phyloP scores from a whole-genome alignment of 2,797 vertebrate species.

The Miichthys miiuy region DNA sequence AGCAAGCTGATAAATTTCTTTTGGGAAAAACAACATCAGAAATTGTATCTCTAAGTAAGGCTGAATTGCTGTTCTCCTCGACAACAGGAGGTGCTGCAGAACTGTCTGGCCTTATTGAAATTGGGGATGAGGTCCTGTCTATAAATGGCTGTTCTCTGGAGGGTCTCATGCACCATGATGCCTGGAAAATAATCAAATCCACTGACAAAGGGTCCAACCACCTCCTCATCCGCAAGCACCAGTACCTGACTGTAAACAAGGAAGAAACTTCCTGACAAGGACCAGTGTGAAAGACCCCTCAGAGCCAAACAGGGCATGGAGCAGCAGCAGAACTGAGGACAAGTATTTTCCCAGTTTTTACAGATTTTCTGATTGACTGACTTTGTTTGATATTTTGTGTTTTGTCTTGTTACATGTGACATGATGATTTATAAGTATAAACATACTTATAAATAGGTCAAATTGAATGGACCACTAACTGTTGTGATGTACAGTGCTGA shows the following conservation, averaged over 20 bases:
- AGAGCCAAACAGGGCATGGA: background rate
- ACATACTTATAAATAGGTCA: slow-evolving; percentile 9
- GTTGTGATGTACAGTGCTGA: slow-evolving; percentile 27
- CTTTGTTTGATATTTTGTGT: slow-evolving; percentile 13
- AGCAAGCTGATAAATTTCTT: background rate
- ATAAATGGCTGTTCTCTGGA: slow-evolving; percentile 90
- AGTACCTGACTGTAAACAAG: slow-evolving; percentile 81
- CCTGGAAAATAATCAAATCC: slow-evolving; percentile 94
- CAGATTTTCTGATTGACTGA: slow-evolving; percentile 17
- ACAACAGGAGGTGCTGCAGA: slow-evolving; percentile 91
- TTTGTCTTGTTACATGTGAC: slow-evolving; percentile 22
- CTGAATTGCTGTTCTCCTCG: slow-evolving; percentile 13
- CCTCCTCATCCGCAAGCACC: slow-evolving; percentile 88
- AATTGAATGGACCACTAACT: slow-evolving; percentile 8
- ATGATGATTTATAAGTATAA: too few relatives aligned
- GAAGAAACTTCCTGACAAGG: background rate
- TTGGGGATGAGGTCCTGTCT: slow-evolving; percentile 93
- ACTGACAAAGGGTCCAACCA: slow-evolving; percentile 90
- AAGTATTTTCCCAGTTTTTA: background rate
- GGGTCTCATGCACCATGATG: slow-evolving; percentile 93
- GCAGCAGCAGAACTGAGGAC: background rate
- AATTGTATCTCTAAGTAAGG: background rate
- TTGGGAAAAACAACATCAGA: background rate
- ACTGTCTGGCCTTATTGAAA: slow-evolving; percentile 88
- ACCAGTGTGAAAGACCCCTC: slow-evolving; percentile 19